A percentile compares a stretch with the other conserved stretches of the same genome.
These are phyloP conservation scores for Plebejus argus DNA, from an alignment of 2,888 invertebrate species.

Conservation along the genomic window DNA sequence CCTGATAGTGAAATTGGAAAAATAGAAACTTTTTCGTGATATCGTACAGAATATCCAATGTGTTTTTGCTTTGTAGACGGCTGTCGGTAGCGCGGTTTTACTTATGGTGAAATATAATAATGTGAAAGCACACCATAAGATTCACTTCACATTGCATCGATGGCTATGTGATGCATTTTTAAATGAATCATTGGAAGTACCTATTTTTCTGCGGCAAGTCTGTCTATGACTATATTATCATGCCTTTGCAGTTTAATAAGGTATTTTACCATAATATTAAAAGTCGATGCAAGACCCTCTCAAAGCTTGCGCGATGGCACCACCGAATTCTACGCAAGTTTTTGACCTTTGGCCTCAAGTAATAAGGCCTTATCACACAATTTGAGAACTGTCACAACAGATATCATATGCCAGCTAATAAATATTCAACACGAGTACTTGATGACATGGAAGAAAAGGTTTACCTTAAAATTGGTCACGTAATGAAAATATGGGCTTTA, in stretches of 20 bases:
- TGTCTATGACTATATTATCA: neutral
- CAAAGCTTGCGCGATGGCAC: neutral
- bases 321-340: neutral
- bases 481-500: slow-evolving; percentile 39
- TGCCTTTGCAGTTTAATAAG: no score
- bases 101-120: neutral
- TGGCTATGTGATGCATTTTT: neutral
- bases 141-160: neutral
- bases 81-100: neutral
- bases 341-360: neutral
- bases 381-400: slow-evolving; percentile 1
- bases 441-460: slow-evolving; percentile 64
- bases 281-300: neutral
- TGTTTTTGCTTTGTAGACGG: neutral
- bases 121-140: neutral
- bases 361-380: neutral
- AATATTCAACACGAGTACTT: slow-evolving; percentile 68
- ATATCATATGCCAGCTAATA: slow-evolving; percentile 53
- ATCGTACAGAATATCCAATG: neutral
- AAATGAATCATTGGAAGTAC: no score
- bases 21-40: slow-evolving; percentile 17
- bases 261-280: neutral
- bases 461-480: slow-evolving; percentile 59
- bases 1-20: slow-evolving; percentile 25
- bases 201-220: no score